Conservation (phyloP, 2,113 vertebrate genomes). For the Myotis davidii region DNA sequence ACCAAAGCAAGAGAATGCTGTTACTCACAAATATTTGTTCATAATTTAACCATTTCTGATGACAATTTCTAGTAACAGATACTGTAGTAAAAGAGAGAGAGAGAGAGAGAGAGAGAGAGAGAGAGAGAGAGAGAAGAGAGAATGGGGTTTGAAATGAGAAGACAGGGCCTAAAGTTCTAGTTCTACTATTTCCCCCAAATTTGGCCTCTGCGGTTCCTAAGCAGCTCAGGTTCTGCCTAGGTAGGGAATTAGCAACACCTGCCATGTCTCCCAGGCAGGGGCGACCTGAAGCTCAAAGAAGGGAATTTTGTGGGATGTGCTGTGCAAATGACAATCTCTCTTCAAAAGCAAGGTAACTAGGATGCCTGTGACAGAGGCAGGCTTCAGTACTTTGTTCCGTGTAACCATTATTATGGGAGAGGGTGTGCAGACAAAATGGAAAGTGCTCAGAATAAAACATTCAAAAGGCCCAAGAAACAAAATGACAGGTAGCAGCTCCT, state of each 20-base stretch:
- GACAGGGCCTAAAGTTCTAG: not conserved
- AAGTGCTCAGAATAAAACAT: not conserved
- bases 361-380: not conserved
- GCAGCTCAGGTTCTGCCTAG: not conserved
- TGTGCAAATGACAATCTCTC: not conserved
- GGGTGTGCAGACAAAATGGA: not conserved
- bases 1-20: not conserved
- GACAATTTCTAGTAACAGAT: not conserved
- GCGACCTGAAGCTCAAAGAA: not conserved
- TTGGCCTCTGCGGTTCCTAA: not conserved
- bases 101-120: too few species aligned
- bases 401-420: not conserved
- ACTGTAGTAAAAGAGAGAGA: too few species aligned
- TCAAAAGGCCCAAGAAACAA: not conserved
- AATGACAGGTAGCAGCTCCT: constrained; percentile 52
- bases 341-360: not conserved
- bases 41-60: constrained; percentile 1
- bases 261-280: not conserved
- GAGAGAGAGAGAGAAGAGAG: not conserved
- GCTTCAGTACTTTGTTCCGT: not conserved
- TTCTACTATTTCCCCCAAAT: not conserved
- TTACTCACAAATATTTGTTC: not conserved
- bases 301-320: not conserved
- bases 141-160: not conserved
- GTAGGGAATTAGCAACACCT: not conserved